Conservation (phyloP, 1,140 invertebrate species). For the Epicauta chinensis region DNA sequence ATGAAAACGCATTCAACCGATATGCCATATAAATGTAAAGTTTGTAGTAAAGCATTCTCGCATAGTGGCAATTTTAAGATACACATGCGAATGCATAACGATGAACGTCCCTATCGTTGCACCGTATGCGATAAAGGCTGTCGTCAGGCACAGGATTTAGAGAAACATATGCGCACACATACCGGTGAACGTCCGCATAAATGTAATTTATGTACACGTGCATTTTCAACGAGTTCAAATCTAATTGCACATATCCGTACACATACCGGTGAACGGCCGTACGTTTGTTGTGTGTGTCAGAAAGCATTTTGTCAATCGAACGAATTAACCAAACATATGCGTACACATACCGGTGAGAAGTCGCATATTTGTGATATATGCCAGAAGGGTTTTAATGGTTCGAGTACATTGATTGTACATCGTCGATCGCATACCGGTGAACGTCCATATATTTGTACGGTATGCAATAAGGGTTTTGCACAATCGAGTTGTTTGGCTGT, state of each 20-base stretch:
- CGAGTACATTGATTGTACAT: conserved; percentile 35
- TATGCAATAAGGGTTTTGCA: conserved; percentile 35
- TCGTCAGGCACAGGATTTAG: conserved; percentile 50
- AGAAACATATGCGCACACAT: conserved; percentile 52
- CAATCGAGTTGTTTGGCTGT: conserved; percentile 39
- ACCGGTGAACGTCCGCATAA: conserved; percentile 49
- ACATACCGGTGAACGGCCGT: conserved; percentile 47
- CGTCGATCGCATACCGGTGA: conserved; percentile 36
- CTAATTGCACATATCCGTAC: conserved; percentile 47
- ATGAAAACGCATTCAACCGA: conserved; percentile 60
- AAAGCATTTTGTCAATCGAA: conserved; percentile 45
- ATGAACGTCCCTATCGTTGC: conserved; percentile 56
- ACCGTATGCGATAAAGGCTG: conserved; percentile 54
- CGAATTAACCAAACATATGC: conserved; percentile 44
- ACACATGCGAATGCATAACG: conserved; percentile 53
- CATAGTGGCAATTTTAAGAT: conserved; percentile 56
- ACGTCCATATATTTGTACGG: conserved; percentile 33
- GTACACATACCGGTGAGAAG: conserved; percentile 46
- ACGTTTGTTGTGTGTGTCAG: conserved; percentile 43
- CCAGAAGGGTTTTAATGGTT: conserved; percentile 41
- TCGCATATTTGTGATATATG: conserved; percentile 46
- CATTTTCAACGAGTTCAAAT: conserved; percentile 52
- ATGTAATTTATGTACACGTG: conserved; percentile 48
- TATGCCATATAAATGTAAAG: conserved; percentile 62
- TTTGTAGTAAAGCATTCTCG: conserved; percentile 64